A percentile compares a stretch with the other conserved stretches of the same genome.
These are phyloP conservation scores for Standfussiana lucernea DNA, from an alignment of 2,888 invertebrate species.

Conservation along the genomic window DNA sequence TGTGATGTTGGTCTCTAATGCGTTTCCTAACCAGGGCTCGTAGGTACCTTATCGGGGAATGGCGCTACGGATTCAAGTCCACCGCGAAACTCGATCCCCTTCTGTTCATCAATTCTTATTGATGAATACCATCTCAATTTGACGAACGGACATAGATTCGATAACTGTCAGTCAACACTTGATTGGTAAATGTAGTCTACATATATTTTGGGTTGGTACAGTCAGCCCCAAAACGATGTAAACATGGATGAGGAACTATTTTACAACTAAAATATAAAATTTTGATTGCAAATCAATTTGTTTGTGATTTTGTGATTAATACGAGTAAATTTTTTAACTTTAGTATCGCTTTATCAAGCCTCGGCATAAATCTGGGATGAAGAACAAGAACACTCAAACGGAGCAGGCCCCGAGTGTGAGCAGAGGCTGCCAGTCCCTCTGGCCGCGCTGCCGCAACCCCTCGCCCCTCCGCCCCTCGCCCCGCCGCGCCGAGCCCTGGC, in stretches of 20 bases:
- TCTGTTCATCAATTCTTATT: too few species aligned
- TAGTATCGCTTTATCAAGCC: conserved; percentile 48
- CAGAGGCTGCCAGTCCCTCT: conserved; percentile 42
- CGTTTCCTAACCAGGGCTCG: not conserved
- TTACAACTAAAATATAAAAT: not conserved
- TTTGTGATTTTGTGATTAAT: not conserved
- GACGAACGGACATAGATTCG: not conserved
- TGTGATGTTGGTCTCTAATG: not conserved
- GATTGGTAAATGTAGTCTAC: not conserved
- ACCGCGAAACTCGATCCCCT: not conserved
- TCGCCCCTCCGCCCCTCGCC: not conserved
- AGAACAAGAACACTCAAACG: conserved; percentile 64
- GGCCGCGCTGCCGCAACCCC: not conserved
- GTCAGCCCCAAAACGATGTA: too few species aligned
- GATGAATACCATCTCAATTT: not conserved
- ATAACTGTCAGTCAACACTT: not conserved
- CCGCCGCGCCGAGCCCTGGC: not conserved
- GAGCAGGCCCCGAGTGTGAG: conserved; percentile 26
- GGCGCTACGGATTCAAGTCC: not conserved
- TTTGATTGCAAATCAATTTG: not conserved
- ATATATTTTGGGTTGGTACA: not conserved
- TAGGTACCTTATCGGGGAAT: not conserved
- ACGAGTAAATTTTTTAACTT: conserved; percentile 9
- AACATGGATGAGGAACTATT: not conserved
- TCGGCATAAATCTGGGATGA: conserved; percentile 44